These are phyloP conservation scores for Hemicrepidius hirtus DNA, from an alignment of 2,888 invertebrate genomes.

Conservation along the genomic window DNA sequence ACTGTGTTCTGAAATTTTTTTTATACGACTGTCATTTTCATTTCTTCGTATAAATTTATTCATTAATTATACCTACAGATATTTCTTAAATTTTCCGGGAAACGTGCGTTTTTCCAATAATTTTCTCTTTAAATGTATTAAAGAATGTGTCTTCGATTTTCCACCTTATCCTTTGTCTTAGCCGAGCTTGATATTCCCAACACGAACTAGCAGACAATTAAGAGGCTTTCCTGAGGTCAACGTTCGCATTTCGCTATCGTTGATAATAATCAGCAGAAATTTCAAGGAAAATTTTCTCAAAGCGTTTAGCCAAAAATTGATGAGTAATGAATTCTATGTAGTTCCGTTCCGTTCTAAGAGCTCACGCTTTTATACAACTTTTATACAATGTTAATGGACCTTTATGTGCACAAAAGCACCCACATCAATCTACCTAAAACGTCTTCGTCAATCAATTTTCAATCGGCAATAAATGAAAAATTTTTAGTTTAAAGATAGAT, in stretches of 20 bases:
- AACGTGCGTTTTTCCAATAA: too few relatives aligned
- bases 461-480: too few relatives aligned
- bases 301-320: conserved; percentile 5
- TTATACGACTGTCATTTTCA: too few relatives aligned
- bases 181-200: not conserved
- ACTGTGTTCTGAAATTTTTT: too few relatives aligned
- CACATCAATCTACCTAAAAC: not conserved
- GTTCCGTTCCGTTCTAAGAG: not conserved
- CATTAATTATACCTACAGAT: too few relatives aligned
- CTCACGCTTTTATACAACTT: not conserved
- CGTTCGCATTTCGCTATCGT: not conserved
- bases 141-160: not conserved
- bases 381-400: conserved; percentile 1
- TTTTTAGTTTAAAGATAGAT: too few relatives aligned
- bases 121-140: too few relatives aligned
- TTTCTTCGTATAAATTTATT: too few relatives aligned
- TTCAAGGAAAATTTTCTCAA: not conserved
- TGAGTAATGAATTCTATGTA: conserved; percentile 10
- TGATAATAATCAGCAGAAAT: conserved; percentile 9
- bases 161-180: not conserved
- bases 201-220: conserved; percentile 5
- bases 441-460: too few relatives aligned
- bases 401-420: not conserved
- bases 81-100: too few relatives aligned
- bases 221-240: conserved; percentile 11